A percentile compares a stretch with the other conserved stretches of the same genome.
Evolutionary conservation across 2,113 vertebrate species (phyloP).

Genomic region (Lagopus muta): DNA sequence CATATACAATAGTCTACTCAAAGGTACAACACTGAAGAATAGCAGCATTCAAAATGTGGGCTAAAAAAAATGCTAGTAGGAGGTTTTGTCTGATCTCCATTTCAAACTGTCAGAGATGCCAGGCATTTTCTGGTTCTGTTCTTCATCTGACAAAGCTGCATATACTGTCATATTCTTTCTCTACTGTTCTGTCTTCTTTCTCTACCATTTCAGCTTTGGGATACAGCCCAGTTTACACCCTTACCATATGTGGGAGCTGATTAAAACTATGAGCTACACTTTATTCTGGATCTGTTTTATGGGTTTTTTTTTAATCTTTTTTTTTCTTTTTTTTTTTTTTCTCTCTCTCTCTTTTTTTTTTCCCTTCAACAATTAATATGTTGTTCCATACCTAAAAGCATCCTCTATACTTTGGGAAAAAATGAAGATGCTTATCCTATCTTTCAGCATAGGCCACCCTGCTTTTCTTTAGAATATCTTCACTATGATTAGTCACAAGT

Average conservation of each 20-base stretch:
- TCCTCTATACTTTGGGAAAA: not conserved
- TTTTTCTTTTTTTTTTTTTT: not conserved
- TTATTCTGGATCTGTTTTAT: not conserved
- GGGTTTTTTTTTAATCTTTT: not conserved
- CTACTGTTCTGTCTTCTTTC: not conserved
- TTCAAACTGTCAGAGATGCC: not conserved
- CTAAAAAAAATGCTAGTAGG: accelerated
- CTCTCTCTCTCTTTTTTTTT: not conserved
- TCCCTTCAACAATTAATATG: not conserved
- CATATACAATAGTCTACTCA: not conserved
- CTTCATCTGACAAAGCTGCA: not conserved
- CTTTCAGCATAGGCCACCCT: not conserved
- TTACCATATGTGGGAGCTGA: not conserved
- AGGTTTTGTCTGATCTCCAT: not conserved
- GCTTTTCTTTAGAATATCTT: not conserved
- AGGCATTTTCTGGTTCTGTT: not conserved
- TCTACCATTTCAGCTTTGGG: not conserved
- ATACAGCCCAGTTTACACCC: not conserved
- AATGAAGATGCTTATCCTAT: not conserved
- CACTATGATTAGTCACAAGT: not conserved
- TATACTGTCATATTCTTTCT: not conserved
- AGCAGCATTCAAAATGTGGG: not conserved
- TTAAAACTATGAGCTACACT: not conserved
- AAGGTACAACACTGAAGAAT: not conserved
- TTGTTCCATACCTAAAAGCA: not conserved